Base-by-base conservation (phyloP, 2,797 vertebrate species). In the Huso huso region DNA sequence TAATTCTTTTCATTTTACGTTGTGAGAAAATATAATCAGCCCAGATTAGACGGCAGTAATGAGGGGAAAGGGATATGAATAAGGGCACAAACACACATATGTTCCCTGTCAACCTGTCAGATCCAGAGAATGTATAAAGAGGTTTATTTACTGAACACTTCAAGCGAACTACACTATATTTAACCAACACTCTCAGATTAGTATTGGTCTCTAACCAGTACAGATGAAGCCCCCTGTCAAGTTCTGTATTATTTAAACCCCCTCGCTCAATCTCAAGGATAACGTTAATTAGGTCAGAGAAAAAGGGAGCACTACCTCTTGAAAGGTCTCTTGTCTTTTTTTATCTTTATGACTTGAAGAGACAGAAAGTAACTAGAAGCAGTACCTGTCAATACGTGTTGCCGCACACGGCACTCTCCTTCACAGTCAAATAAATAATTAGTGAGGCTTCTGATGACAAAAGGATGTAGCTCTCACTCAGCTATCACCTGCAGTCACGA, bases 11-110 rank as follows among this genome's bases (percentile, higher is more conserved):
- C 23, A 37, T 37, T 37, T 37, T 37, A 37, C 23, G 2, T 37
- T 37, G 23, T 37, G 15, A 87, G 87, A 88, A 88, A 87, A 79
- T 82, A 87, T 87, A 78, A 77, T 78, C 68, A 69, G 50, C 48
- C 76, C 78, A 77, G 78, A 77, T 79, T 68, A 64, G 67, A 66
- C 51, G 68, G 76, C 69, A 57, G 75, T 18, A 71, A 73, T 4
- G 74, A 76, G 68, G 68, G 64, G 68, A 70, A 58, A 76, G 76
- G 52, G 55, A 72, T 75, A 68, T 70, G 74, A 73, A n/a, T 1
- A 53, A 53, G 50, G 23, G 12, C 23, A 65, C 6, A 49, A 8
- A 65, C 63, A 57, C 64, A n/a, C 55, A 10, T 12, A 1, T 12
- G 13, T 4, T 11, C 55, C 15, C 55, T 6, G 11, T 58, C 55